phyloP scores from a whole-genome alignment of 2,113 vertebrate genomes.

The Otus sunia region DNA sequence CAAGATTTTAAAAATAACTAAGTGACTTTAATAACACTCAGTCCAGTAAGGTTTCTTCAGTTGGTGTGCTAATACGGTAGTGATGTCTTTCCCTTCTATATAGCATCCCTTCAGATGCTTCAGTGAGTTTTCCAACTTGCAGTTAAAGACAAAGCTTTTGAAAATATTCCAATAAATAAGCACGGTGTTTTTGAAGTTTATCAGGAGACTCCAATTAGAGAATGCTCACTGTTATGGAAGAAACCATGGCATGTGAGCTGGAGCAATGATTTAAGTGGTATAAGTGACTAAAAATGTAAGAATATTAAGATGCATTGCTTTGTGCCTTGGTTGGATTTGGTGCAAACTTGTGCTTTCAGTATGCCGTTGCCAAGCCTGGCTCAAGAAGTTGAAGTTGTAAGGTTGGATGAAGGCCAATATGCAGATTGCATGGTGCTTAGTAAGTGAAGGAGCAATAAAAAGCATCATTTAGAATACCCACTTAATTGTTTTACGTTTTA shows the following conservation, averaged over 20 bases:
- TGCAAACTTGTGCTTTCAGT: background rate
- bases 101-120: background rate
- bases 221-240: background rate
- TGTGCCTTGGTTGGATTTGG: background rate
- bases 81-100: background rate
- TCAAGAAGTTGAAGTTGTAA: background rate
- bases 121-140: background rate
- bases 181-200: background rate
- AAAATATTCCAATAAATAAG: constrained; percentile 16
- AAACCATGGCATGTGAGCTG: background rate
- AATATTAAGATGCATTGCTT: background rate
- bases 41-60: constrained; percentile 7
- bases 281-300: background rate
- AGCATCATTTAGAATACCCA: background rate
- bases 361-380: background rate
- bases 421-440: background rate
- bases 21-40: background rate
- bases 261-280: background rate
- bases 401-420: background rate
- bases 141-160: background rate
- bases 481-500: background rate
- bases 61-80: background rate
- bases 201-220: background rate
- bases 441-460: background rate
- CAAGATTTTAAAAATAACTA: constrained; percentile 19